Evolutionary conservation across 2,797 vertebrate genomes (phyloP), one percentile per base, ranked within the genome.

Genomic region (Enteromius mattozi): DNA sequence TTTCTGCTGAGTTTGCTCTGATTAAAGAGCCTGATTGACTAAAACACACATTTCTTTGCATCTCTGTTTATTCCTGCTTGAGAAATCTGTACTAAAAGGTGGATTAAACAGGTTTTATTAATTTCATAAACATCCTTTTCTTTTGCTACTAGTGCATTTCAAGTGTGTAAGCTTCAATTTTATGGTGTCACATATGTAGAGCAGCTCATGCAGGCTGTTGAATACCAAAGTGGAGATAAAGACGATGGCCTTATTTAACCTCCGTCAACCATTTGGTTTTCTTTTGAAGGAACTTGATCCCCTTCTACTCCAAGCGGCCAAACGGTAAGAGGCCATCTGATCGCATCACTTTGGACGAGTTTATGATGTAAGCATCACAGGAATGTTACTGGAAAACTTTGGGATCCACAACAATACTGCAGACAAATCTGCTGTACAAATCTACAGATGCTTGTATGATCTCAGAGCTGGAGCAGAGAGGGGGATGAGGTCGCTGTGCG

Each of bases 401-500:
- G 0, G 21, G 42, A 72, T 81, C 12, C 24, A 42, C 69, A 16
- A 27, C 16, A 19, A 59, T 49, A 76, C 59, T 27, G 47, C 12
- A 0, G 72, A 69, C 72, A 69, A 54, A 65, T 82, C 49, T 83
- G 33, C 77, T 21, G 47, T 69, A 45, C 82, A 68, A 47, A 84
- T 75, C 59, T 72, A 78, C 47, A 82, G 59, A 79, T 54, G 42
- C 75, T 14, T 45, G 30, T 80, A 77, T 78, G 33, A 51, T 82
- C 79, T 63, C 37, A 63, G 82, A 76, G 68, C 77, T 86, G 85
- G 75, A 83, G 72, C 54, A 80, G 80, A 78, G 84, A 79, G 51
- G 66, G 71, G 80, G 69, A 88, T 85, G 83, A 87, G 70, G 78
- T 83, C 47, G 77, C 72, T 82, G 69, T 78, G 83, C 78, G 61